A percentile compares a stretch with the other conserved stretches of the same genome.
These are phyloP conservation scores for Albula glossodonta DNA, from an alignment of 2,113 vertebrate species.

Conservation along the genomic window DNA sequence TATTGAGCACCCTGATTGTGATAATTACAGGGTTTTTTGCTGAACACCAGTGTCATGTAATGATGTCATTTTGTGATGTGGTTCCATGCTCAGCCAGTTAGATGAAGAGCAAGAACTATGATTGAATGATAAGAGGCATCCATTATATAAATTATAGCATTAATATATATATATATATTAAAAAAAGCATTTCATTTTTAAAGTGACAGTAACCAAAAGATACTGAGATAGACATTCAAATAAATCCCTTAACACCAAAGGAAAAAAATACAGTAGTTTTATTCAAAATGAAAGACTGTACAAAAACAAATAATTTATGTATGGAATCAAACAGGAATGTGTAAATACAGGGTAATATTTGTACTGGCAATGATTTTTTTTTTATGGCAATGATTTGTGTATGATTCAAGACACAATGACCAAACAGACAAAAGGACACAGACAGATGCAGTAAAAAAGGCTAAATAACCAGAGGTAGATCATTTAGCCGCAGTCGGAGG, in stretches of 20 bases:
- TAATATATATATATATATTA: no score
- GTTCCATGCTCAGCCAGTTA: background rate
- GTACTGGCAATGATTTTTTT: background rate
- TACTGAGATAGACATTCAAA: background rate
- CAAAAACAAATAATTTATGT: conserved; percentile 30
- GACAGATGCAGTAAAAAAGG: background rate
- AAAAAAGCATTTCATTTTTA: no score
- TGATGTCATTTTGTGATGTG: background rate
- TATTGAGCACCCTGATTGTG: background rate
- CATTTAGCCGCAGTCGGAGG: background rate
- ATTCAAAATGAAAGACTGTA: conserved; percentile 2
- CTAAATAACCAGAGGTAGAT: conserved; percentile 5
- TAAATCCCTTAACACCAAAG: background rate
- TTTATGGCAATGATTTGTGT: background rate
- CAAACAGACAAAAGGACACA: background rate
- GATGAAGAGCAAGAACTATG: background rate
- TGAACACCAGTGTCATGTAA: background rate
- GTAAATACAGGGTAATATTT: no score
- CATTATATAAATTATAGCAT: no score
- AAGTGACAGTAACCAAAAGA: background rate
- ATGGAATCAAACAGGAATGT: conserved; percentile 8
- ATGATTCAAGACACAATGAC: background rate
- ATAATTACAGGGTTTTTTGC: background rate
- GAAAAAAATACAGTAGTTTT: conserved; percentile 1
- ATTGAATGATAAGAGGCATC: no score